A percentile compares a stretch with the other conserved stretches of the same genome.
phyloP scores from a whole-genome alignment of 30 jellyfish, hydroid and myxozoan genomes.

The Cassiopea andromeda region DNA sequence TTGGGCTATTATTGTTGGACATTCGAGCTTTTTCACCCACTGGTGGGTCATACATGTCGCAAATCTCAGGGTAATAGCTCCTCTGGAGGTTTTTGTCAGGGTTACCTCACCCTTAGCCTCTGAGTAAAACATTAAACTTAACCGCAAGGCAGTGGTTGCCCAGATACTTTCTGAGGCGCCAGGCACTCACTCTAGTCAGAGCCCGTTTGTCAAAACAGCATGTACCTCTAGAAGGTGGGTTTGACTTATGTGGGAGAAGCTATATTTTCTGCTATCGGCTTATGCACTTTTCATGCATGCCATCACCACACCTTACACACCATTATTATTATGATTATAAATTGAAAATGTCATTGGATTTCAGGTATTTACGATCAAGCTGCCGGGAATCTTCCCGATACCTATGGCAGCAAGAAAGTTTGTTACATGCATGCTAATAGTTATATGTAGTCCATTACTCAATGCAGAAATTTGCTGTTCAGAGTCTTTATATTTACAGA shows the following conservation, averaged over 20 bases:
- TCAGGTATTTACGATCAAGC: too few relatives aligned
- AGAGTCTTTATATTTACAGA: too few relatives aligned
- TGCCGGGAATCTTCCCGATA: too few relatives aligned
- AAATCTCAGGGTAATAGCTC: not conserved
- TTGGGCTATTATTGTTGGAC: not conserved
- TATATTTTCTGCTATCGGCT: constrained; percentile 19
- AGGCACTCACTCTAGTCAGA: not conserved
- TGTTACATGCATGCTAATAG: too few relatives aligned
- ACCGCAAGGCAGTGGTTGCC: not conserved
- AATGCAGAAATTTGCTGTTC: too few relatives aligned
- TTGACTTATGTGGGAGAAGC: constrained; percentile 32
- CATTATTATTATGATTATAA: not conserved
- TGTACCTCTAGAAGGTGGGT: not conserved
- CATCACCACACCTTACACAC: constrained; percentile 23
- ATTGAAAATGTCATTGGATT: too few relatives aligned
- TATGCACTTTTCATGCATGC: constrained; percentile 46
- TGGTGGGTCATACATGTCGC: not conserved
- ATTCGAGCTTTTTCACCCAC: not conserved
- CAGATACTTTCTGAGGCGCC: not conserved
- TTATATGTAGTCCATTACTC: too few relatives aligned
- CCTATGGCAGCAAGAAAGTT: too few relatives aligned
- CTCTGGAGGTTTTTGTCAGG: not conserved
- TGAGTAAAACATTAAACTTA: not conserved
- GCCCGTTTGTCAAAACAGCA: not conserved
- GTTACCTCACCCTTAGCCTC: not conserved